phyloP scores from a whole-genome alignment of 2,888 invertebrate species.

The Yponomeuta evonymella region DNA sequence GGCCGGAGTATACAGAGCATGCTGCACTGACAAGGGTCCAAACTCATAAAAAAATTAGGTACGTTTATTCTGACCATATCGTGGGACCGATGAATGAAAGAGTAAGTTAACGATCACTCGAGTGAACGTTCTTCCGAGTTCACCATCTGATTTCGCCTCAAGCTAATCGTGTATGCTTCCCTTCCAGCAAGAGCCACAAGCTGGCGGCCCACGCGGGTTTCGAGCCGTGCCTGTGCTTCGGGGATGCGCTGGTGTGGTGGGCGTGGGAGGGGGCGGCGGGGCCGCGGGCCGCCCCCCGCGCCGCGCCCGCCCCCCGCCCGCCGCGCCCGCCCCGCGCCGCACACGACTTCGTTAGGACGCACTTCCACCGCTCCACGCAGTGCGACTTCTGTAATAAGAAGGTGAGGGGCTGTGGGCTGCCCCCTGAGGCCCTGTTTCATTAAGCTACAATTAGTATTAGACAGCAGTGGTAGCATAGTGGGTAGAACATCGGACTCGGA shows the following conservation, averaged over 20 bases:
- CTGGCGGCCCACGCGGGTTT: constrained; percentile 88
- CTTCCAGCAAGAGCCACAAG: constrained; percentile 79
- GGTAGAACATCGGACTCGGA: too few relatives aligned
- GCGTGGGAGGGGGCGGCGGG: constrained; percentile 77
- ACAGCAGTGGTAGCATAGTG: too few relatives aligned
- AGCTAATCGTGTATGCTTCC: neutral
- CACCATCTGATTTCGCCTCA: too few relatives aligned
- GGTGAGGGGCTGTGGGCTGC: constrained; percentile 56
- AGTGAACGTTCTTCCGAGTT: too few relatives aligned
- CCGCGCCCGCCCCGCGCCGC: constrained; percentile 47
- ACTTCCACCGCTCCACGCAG: constrained; percentile 91
- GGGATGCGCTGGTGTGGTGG: constrained; percentile 91
- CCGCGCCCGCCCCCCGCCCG: constrained; percentile 40
- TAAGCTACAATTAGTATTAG: too few relatives aligned
- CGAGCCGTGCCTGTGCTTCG: constrained; percentile 93
- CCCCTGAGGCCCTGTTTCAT: too few relatives aligned
- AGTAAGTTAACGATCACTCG: too few relatives aligned
- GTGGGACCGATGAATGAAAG: too few relatives aligned
- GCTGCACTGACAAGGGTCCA: too few relatives aligned
- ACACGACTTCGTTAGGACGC: constrained; percentile 90
- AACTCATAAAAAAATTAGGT: too few relatives aligned
- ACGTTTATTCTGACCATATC: too few relatives aligned
- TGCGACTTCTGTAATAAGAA: constrained; percentile 97
- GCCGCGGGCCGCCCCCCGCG: constrained; percentile 46
- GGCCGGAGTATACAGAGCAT: too few relatives aligned